A percentile compares a stretch with the other conserved stretches of the same genome.
phyloP scores from a whole-genome alignment of 2,113 vertebrate genomes.

The Barbus barbus region DNA sequence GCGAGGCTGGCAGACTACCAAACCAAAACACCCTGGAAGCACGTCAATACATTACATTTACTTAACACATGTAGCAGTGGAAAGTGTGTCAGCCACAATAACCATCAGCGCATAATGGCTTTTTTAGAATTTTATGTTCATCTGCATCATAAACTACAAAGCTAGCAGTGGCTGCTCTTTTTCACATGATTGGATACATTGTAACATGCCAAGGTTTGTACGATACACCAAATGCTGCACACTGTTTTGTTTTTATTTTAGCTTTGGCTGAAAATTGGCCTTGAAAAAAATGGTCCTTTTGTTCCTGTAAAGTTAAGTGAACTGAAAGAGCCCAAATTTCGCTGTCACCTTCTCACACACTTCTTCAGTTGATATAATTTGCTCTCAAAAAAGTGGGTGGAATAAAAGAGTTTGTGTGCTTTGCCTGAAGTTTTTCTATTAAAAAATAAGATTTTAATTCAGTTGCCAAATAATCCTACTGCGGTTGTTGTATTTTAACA shows the following conservation, averaged over 20 bases:
- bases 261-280: neutral
- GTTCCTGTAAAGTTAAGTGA: conserved; percentile 10
- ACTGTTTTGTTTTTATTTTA: conserved; percentile 4
- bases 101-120: conserved; percentile 43
- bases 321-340: neutral
- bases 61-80: conserved; percentile 67
- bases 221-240: neutral
- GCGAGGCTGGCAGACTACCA: conserved; percentile 74
- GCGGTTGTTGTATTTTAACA: neutral
- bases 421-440: neutral
- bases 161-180: conserved; percentile 41
- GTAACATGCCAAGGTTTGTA: conserved; percentile 8
- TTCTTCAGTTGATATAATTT: conserved; percentile 19
- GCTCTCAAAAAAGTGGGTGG: neutral
- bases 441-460: neutral
- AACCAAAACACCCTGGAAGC: conserved; percentile 78
- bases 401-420: neutral
- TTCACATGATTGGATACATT: conserved; percentile 33
- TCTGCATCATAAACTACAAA: conserved; percentile 52
- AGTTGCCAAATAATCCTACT: neutral
- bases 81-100: conserved; percentile 62
- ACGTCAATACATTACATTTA: conserved; percentile 75
- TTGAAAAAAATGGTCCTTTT: neutral
- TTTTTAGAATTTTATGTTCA: conserved; percentile 49
- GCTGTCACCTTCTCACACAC: neutral